phyloP scores from a whole-genome alignment of 2,797 vertebrate species.

The Mormyrops boulengeri region DNA sequence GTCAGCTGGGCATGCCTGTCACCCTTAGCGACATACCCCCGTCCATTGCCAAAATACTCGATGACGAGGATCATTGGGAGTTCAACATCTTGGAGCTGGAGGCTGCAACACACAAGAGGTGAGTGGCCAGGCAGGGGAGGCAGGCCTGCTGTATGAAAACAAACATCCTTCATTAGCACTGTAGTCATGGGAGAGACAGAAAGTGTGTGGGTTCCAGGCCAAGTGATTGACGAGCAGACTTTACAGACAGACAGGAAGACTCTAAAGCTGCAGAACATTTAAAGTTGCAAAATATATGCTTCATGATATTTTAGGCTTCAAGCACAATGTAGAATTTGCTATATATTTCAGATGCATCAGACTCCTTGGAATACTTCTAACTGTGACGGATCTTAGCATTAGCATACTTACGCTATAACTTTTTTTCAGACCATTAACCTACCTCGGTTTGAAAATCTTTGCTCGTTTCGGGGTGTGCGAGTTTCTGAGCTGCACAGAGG shows the following conservation, averaged over 20 bases:
- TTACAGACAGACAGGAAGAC: background rate
- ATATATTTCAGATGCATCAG: background rate
- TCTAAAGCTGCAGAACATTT: background rate
- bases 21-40: slow-evolving; percentile 82
- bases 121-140: background rate
- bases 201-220: background rate
- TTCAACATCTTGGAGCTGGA: slow-evolving; percentile 92
- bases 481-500: slow-evolving; percentile 86
- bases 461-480: slow-evolving; percentile 88
- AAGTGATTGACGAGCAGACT: background rate
- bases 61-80: slow-evolving; percentile 88
- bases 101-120: slow-evolving; percentile 73
- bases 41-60: slow-evolving; percentile 80
- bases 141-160: background rate
- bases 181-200: background rate
- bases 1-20: slow-evolving; percentile 66
- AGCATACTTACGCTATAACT: background rate
- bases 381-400: background rate
- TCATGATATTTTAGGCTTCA: background rate
- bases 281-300: background rate
- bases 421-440: slow-evolving; percentile 78
- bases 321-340: background rate
- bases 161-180: background rate
- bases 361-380: background rate
- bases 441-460: slow-evolving; percentile 89